Percentiles rank a stretch among this genome's conserved stretches.
Conservation (phyloP, 1,140 invertebrate genomes). For the Orius insidiosus region DNA sequence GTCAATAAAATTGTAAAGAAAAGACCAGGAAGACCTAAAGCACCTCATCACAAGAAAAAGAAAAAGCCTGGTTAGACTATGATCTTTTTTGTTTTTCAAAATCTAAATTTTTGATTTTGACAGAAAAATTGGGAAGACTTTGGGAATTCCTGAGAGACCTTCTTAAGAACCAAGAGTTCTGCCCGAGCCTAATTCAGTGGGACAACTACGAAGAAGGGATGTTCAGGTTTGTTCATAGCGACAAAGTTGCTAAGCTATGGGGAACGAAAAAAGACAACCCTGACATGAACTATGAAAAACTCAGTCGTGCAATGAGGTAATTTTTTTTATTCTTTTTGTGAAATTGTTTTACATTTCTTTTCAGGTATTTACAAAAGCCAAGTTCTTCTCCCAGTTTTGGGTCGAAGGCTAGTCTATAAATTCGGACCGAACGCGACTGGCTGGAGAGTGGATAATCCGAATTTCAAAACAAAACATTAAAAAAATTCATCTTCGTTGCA, state of each 20-base stretch:
- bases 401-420: slow-evolving; percentile 67
- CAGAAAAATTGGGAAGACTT: slow-evolving; percentile 31
- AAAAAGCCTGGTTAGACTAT: not conserved
- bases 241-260: slow-evolving; percentile 77
- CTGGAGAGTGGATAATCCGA: slow-evolving; percentile 50
- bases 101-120: not conserved
- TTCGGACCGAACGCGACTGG: slow-evolving; percentile 63
- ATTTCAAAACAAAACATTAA: no score
- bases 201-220: slow-evolving; percentile 68
- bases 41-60: not conserved
- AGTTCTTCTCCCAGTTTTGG: slow-evolving; percentile 63
- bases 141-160: slow-evolving; percentile 72
- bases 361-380: slow-evolving; percentile 69
- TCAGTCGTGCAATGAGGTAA: slow-evolving; percentile 81
- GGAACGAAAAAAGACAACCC: slow-evolving; percentile 71
- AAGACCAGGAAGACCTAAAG: not conserved
- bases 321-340: slow-evolving; percentile 11
- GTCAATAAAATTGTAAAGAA: no score
- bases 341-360: slow-evolving; percentile 21
- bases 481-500: no score
- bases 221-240: slow-evolving; percentile 80
- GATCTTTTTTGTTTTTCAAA: not conserved
- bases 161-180: slow-evolving; percentile 52
- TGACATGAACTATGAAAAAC: slow-evolving; percentile 86
- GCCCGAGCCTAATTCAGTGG: slow-evolving; percentile 70